These are phyloP conservation scores for Perccottus glenii DNA, from an alignment of 2,113 vertebrate species.

Conservation along the genomic window DNA sequence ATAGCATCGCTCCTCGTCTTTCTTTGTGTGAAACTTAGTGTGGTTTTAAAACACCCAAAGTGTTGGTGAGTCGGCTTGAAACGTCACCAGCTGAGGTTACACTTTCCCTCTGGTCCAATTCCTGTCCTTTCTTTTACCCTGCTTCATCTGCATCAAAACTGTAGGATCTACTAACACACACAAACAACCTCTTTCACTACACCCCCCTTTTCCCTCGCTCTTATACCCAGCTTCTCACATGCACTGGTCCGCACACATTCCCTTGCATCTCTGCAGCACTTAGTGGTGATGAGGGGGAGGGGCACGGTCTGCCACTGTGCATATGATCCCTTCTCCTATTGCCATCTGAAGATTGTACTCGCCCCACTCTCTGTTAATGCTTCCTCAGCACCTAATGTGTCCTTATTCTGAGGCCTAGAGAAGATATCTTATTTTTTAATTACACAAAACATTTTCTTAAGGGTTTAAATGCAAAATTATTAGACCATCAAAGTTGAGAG, in stretches of 20 bases:
- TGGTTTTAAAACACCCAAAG: constrained; percentile 6
- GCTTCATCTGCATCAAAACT: constrained; percentile 36
- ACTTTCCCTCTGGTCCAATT: constrained; percentile 31
- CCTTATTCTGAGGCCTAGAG: constrained; percentile 53
- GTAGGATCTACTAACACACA: constrained; percentile 28
- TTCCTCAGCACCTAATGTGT: constrained; percentile 66
- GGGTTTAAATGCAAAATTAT: constrained; percentile 2
- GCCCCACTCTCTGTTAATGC: constrained; percentile 33
- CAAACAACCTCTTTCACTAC: constrained; percentile 20
- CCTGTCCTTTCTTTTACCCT: constrained; percentile 18
- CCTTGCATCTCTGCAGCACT: constrained; percentile 69
- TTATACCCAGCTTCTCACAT: constrained; percentile 32
- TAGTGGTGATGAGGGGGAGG: constrained; percentile 57
- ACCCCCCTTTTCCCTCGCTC: constrained; percentile 27
- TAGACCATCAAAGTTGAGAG: constrained; percentile 5
- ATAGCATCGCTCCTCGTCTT: not conserved
- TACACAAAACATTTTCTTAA: constrained; percentile 19
- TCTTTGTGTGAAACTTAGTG: constrained; percentile 3
- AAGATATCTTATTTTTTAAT: constrained; percentile 8
- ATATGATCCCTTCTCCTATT: constrained; percentile 58
- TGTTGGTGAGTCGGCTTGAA: constrained; percentile 11
- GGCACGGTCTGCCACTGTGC: constrained; percentile 46
- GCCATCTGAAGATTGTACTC: constrained; percentile 51
- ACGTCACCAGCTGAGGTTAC: constrained; percentile 28
- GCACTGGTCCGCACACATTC: constrained; percentile 40